Evolutionary conservation across 2,113 vertebrate genomes (phyloP), one percentile per base, ranked within the genome.

Genomic region (Nipponia nippon): DNA sequence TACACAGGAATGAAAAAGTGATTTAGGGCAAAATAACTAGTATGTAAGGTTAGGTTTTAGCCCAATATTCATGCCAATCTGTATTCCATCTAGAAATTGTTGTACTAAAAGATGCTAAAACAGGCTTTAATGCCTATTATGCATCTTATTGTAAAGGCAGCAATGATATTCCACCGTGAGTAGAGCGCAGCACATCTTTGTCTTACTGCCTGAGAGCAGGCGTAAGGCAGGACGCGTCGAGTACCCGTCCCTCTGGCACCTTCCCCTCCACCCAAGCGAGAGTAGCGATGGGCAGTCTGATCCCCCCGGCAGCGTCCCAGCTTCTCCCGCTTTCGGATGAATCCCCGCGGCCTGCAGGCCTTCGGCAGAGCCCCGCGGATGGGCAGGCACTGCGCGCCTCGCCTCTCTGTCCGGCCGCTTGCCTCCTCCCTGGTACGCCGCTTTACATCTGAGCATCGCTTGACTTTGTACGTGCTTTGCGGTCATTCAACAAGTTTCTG

Each of bases 391-490:
- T 0, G 5, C 3, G 2, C 25, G 7, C 15, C 19, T 8, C 44
- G 50, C 18, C 38, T 53, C 44, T 19, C 30, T 5, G 17, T 6
- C 52, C 7, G 1, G 11, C 66, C 36, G 0, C 18, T 16, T 7
- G 10, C 16, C 15, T 34, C 32, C 56, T 44, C 56, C 26, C 56
- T 1, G 8, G 13, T 13, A 7, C 3, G 9, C 40, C 7, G 22
- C 7, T 47, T 46, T 20, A 47, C 71, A 23, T n/a, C 20, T 13
- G 29, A 25, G 59, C 58, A 26, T 30, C 20, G 1, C 50, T n/a
- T 13, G 12, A 11, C 5, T 44, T n/a, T 10, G 20, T 9, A 3
- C 1, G 27, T 22, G 1, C 44, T 38, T 32, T 4, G 44, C 1
- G 1, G 15, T 16, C 27, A 46, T 22, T 52, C 40, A 30, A 16